These are phyloP conservation scores for Acanthochromis polyacanthus DNA, from an alignment of 2,113 vertebrate species.

Conservation along the genomic window DNA sequence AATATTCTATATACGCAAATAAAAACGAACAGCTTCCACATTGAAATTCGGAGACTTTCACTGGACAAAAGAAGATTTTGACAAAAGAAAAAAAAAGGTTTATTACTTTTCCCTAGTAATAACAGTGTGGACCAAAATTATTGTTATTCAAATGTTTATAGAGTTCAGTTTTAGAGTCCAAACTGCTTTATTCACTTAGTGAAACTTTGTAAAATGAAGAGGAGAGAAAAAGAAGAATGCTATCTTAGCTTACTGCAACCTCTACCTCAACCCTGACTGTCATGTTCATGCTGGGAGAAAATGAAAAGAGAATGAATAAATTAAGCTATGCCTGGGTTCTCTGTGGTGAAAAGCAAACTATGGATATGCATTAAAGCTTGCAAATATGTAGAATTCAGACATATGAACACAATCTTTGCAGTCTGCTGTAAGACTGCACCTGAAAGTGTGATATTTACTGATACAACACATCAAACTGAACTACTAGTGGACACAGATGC, in stretches of 20 bases:
- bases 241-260: constrained; percentile 34
- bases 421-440: constrained; percentile 8
- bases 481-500: constrained; percentile 16
- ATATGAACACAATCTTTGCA: not conserved
- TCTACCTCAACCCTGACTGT: constrained; percentile 56
- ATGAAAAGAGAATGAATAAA: constrained; percentile 70
- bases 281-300: constrained; percentile 56
- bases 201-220: constrained; percentile 21
- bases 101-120: not conserved
- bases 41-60: not conserved
- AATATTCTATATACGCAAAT: not conserved
- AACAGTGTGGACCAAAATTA: not conserved
- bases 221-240: constrained; percentile 16
- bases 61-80: not conserved
- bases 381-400: constrained; percentile 30
- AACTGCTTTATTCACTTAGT: constrained; percentile 17
- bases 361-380: constrained; percentile 29
- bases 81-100: not conserved
- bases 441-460: constrained; percentile 12
- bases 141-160: constrained; percentile 11
- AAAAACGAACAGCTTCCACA: not conserved
- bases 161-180: constrained; percentile 17
- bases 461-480: constrained; percentile 8
- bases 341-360: constrained; percentile 15
- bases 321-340: constrained; percentile 42